phyloP scores from a whole-genome alignment of 2,888 invertebrate species.

The Lochmaea crataegi region DNA sequence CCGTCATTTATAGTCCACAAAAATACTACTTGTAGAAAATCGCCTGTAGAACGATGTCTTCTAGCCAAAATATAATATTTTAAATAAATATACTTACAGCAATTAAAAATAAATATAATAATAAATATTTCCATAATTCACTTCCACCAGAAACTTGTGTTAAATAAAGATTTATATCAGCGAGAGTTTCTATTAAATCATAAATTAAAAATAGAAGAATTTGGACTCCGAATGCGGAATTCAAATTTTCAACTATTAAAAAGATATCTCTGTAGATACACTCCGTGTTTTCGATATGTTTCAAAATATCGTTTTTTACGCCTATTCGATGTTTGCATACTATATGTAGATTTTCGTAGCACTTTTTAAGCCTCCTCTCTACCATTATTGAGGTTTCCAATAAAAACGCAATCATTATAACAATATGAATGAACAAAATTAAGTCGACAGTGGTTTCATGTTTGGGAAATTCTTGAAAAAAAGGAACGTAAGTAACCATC shows the following conservation, averaged over 20 bases:
- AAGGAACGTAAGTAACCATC: not conserved
- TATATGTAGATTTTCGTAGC: not conserved
- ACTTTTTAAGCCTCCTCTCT: not conserved
- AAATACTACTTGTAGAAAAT: no score
- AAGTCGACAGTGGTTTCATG: not conserved
- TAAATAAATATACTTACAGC: no score
- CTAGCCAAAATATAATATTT: no score
- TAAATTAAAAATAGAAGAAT: not conserved
- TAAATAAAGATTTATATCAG: constrained; percentile 3
- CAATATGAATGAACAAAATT: not conserved
- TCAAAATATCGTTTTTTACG: no score
- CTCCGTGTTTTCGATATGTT: not conserved
- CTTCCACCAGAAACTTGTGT: not conserved
- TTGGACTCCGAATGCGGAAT: not conserved
- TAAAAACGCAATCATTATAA: not conserved
- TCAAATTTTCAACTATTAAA: not conserved
- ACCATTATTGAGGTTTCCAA: not conserved
- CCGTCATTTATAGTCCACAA: no score
- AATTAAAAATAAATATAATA: no score
- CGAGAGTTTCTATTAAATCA: not conserved
- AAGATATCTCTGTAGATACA: not conserved
- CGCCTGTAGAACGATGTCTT: no score
- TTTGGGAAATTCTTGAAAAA: not conserved
- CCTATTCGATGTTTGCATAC: not conserved
- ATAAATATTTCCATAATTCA: not conserved